Evolutionary conservation across 2,888 invertebrate species (phyloP).

Genomic region (Trachelus stipa): DNA sequence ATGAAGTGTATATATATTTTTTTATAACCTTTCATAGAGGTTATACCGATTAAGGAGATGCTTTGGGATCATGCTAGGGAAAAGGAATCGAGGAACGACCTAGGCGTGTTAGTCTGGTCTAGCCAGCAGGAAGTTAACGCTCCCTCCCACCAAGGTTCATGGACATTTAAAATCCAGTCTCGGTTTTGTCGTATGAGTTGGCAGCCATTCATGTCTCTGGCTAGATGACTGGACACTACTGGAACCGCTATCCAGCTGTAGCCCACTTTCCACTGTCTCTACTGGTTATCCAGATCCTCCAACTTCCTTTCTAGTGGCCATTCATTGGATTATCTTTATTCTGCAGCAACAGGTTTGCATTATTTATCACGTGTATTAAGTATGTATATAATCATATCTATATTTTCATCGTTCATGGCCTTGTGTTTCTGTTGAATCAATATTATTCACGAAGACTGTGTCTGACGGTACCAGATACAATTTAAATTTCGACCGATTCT

Average conservation of each 20-base stretch:
- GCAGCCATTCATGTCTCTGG: conserved; percentile 19
- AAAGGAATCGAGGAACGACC: too few relatives aligned
- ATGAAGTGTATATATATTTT: too few relatives aligned
- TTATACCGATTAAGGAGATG: too few relatives aligned
- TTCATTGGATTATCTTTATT: background rate
- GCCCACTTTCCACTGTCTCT: conserved; percentile 4
- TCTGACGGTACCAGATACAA: background rate
- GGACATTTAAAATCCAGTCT: conserved; percentile 20
- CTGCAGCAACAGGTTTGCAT: conserved; percentile 18
- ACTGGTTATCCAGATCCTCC: background rate
- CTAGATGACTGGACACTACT: background rate
- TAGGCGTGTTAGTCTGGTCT: background rate
- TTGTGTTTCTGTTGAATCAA: background rate
- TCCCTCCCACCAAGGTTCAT: conserved; percentile 14
- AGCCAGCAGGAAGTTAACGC: background rate
- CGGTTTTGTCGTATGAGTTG: conserved; percentile 15
- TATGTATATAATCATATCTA: background rate
- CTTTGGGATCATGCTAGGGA: too few relatives aligned
- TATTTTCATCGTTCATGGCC: background rate
- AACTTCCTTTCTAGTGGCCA: background rate
- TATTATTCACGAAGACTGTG: background rate
- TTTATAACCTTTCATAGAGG: too few relatives aligned
- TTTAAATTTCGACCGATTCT: background rate
- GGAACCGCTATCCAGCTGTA: conserved; percentile 1
- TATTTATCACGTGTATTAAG: background rate